Evolutionary conservation across 2,888 invertebrate species (phyloP).

Genomic region (Pimpla rufipes): DNA sequence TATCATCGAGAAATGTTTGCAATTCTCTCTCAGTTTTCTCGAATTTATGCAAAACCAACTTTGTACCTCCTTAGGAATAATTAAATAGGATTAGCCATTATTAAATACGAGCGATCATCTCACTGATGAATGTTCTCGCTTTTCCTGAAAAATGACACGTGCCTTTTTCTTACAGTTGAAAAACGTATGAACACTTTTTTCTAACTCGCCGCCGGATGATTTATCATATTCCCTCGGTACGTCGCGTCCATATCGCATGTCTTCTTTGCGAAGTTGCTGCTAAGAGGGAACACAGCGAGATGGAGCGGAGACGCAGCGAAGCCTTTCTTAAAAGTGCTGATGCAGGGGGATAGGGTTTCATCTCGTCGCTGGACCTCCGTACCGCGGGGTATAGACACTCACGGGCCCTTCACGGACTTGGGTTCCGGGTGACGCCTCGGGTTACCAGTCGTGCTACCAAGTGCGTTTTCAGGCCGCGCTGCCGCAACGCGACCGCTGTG

Average conservation of each 20-base stretch:
- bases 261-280: constrained; percentile 37
- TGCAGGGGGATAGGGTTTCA: constrained; percentile 80
- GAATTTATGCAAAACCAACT: no score
- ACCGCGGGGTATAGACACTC: constrained; percentile 57
- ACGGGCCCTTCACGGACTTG: constrained; percentile 33
- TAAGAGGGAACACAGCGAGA: constrained; percentile 46
- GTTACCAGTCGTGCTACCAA: constrained; percentile 81
- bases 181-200: constrained; percentile 28
- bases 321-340: constrained; percentile 75
- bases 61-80: no score
- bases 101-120: background rate
- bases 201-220: constrained; percentile 22
- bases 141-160: background rate
- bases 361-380: constrained; percentile 75
- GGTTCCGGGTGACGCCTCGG: constrained; percentile 78
- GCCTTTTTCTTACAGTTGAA: constrained; percentile 14
- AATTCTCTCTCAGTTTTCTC: no score
- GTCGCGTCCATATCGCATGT: constrained; percentile 47
- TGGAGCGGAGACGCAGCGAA: constrained; percentile 61
- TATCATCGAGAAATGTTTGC: no score
- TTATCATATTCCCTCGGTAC: constrained; percentile 31
- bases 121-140: background rate
- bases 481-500: constrained; percentile 38
- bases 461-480: constrained; percentile 77
- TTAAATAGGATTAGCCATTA: no score